Evolutionary conservation across 1,140 invertebrate genomes (phyloP).

Genomic region (Octopus sinensis): DNA sequence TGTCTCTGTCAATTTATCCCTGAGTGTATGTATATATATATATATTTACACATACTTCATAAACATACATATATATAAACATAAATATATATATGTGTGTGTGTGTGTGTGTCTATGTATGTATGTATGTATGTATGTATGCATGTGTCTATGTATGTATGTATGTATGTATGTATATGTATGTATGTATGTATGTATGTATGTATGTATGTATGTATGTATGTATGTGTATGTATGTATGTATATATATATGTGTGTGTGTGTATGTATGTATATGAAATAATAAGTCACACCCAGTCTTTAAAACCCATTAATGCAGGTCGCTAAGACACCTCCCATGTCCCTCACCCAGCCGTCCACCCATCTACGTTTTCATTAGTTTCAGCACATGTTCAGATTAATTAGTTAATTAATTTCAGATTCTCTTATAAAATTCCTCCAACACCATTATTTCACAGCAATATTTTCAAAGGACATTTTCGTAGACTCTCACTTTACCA

Average conservation of each 20-base stretch:
- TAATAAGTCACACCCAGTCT: no score
- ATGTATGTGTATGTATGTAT: background rate
- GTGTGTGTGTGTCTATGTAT: background rate
- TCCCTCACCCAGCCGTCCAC: no score
- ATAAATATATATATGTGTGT: background rate
- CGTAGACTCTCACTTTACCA: no score
- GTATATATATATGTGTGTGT: background rate
- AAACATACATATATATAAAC: background rate
- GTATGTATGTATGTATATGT: background rate
- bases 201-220: background rate
- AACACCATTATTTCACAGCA: no score
- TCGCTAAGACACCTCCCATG: no score
- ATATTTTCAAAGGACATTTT: no score
- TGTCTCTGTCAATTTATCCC: no score
- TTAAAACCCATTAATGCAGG: no score
- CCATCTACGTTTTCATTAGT: no score
- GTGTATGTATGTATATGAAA: background rate
- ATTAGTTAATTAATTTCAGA: no score
- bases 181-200: background rate
- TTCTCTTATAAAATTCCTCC: no score
- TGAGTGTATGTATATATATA: background rate
- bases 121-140: background rate
- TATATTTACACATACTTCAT: background rate
- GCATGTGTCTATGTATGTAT: background rate
- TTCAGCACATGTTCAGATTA: no score